phyloP scores from a whole-genome alignment of 2,888 invertebrate species.

The Glyphotaelius pellucidus region DNA sequence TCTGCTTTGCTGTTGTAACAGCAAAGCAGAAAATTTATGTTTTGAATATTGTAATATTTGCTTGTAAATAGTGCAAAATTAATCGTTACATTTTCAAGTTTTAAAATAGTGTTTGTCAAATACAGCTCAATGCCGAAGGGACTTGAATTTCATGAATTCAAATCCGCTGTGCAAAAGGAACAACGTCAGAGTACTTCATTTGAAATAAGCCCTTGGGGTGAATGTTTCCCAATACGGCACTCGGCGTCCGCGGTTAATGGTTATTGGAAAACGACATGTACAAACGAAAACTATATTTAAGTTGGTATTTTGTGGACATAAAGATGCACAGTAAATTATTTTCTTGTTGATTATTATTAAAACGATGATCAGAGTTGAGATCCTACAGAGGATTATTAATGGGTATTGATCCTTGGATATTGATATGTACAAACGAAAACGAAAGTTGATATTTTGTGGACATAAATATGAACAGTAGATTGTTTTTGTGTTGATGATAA shows the following conservation, averaged over 20 bases:
- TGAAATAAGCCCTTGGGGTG: not conserved
- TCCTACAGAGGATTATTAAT: too few species aligned
- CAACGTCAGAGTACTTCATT: not conserved
- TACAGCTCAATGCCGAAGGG: not conserved
- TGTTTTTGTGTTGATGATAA: not conserved
- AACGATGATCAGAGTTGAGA: too few species aligned
- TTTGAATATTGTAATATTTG: not conserved
- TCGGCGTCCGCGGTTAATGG: not conserved
- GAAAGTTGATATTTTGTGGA: not conserved
- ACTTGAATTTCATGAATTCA: not conserved
- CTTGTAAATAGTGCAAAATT: not conserved
- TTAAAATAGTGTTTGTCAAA: not conserved
- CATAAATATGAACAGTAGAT: not conserved
- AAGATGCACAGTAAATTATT: not conserved
- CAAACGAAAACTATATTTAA: not conserved
- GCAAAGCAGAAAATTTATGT: too few species aligned
- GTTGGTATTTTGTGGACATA: not conserved
- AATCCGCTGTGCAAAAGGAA: not conserved
- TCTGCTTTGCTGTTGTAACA: not conserved
- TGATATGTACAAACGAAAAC: not conserved
- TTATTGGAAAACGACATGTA: not conserved
- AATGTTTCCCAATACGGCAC: too few species aligned
- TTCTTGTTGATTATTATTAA: too few species aligned
- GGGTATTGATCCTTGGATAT: too few species aligned
- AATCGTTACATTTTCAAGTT: not conserved